Evolutionary conservation across 1,140 invertebrate species (phyloP).

Genomic region (Pseudomyrmex dendroicus): DNA sequence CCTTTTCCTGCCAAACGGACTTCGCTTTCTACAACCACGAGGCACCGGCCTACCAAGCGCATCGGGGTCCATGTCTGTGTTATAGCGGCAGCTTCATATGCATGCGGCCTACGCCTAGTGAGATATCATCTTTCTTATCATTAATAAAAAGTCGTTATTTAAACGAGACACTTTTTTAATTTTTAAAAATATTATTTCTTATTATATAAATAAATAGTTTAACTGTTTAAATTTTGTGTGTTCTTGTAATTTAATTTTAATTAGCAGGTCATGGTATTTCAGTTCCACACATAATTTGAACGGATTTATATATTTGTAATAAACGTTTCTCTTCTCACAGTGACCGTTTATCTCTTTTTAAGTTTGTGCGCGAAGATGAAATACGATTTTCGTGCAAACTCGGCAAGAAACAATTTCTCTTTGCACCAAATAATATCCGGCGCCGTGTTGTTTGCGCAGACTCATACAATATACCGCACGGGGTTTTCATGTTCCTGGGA

Average conservation of each 20-base stretch:
- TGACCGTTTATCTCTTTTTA: background rate
- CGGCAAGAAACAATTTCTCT: background rate
- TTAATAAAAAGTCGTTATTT: background rate
- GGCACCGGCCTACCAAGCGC: conserved; percentile 94
- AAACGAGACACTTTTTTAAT: background rate
- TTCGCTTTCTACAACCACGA: conserved; percentile 95
- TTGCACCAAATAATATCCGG: conserved; percentile 14
- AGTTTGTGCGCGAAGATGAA: background rate
- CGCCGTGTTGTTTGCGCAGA: conserved; percentile 83
- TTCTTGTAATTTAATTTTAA: too few species aligned
- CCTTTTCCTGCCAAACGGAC: conserved; percentile 93
- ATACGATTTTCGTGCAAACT: background rate
- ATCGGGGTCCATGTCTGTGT: conserved; percentile 94
- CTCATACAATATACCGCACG: conserved; percentile 91
- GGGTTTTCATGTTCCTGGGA: conserved; percentile 94
- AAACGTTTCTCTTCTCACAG: background rate
- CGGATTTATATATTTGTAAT: background rate
- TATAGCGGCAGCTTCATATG: conserved; percentile 96
- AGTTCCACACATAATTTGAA: too few species aligned
- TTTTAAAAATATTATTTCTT: background rate
- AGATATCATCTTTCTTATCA: conserved; percentile 71
- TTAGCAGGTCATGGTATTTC: too few species aligned
- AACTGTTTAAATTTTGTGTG: background rate
- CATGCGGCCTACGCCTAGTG: conserved; percentile 93
- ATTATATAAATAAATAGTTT: background rate